Conservation (phyloP, 2,113 vertebrate species). For the Paramisgurnus dabryanus region DNA sequence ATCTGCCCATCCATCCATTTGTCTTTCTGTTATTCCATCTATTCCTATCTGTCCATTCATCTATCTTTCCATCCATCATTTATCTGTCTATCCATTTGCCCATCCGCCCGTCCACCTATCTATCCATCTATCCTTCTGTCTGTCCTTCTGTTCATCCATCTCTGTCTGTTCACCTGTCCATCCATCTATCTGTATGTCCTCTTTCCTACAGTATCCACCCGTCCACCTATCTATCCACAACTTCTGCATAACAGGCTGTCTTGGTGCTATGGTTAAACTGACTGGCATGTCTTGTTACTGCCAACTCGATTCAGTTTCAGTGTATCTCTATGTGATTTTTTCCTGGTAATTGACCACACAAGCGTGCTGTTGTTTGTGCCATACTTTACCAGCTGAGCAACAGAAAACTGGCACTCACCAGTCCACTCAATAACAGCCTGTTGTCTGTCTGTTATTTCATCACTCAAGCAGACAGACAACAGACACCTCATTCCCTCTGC, state of each 20-base stretch:
- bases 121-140: not conserved
- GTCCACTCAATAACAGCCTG: not conserved
- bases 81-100: not conserved
- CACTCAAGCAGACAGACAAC: conserved; percentile 13
- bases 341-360: no score
- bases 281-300: no score
- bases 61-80: not conserved
- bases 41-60: not conserved
- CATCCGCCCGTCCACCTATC: not conserved
- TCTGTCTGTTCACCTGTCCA: not conserved
- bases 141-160: not conserved
- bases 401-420: not conserved
- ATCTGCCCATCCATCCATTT: no score
- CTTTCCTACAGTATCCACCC: no score
- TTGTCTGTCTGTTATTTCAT: not conserved
- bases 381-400: no score
- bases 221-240: no score
- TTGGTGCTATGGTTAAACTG: no score
- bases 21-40: not conserved
- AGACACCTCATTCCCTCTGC: not conserved
- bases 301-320: not conserved
- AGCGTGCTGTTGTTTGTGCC: no score
- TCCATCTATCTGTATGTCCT: no score
- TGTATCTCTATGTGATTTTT: not conserved
- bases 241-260: no score